Base-by-base conservation (phyloP, 1,140 invertebrate species). In the Bombus vancouverensis region DNA sequence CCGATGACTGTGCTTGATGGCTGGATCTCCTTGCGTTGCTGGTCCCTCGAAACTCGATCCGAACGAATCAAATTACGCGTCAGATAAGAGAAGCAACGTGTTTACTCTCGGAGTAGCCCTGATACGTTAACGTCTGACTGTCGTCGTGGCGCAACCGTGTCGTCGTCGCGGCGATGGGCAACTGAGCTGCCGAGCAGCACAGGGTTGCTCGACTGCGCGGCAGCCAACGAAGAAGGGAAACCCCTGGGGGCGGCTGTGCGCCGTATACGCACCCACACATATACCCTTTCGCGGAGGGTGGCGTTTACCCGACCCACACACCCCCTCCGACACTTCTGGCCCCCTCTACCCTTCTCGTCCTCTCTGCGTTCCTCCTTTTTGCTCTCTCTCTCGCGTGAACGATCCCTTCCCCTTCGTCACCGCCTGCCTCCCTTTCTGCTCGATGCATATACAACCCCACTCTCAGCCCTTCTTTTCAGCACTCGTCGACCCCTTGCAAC, bases 81-180 rank as follows among this genome's bases (percentile, higher is more conserved):
- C 8, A 59, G 75, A 39, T 28, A n/a, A 62, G 42, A 66, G 32
- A 37, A 83, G 15, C 73, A 70, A 47, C 81, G 81, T 77, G 81
- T 44, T 59, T 73, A n/a, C 57, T 39, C 53, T 72, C 80, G 59
- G 70, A 62, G 44, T 59, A 78, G 78, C 74, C 68, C 81, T 88
- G 62, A 42, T 84, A 53, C 39, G 79, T 32, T 66, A 81, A 77
- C 70, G 57, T 87, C 76, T 39, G 79, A 62, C 77, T 77, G 80
- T 86, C 37, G 81, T 90, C 81, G 87, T 87, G 81, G 87, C 89
- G 89, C 91, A 92, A 93, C 93, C 93, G 94, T 94, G 92, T 94
- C 93, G 94, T 94, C 92, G 94, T 95, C 95, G 94, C 94, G 94
- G 93, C 94, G 93, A 91, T 94, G 92, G 92, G 92, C 94, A 95